Evolutionary conservation across 2,113 vertebrate species (phyloP).

Genomic region (Mustelus asterias): DNA sequence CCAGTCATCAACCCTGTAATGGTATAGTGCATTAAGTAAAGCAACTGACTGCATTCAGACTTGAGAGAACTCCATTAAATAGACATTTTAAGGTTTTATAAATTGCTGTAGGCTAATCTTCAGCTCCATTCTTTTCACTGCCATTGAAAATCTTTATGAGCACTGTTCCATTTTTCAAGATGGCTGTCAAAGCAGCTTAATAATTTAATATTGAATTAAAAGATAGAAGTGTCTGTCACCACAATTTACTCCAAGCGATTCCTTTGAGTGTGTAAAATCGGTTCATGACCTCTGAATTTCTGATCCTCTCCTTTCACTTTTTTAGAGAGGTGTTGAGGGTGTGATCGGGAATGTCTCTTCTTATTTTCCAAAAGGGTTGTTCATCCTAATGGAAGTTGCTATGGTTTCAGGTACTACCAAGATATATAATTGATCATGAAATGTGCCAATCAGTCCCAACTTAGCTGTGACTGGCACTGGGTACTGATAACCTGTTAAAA

Average conservation of each 20-base stretch:
- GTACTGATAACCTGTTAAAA: neutral
- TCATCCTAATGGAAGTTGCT: neutral
- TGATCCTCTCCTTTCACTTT: neutral
- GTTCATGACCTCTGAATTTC: neutral
- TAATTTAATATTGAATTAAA: slow-evolving; percentile 13
- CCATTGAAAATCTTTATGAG: neutral
- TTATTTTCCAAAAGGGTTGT: neutral
- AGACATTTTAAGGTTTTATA: slow-evolving; percentile 23
- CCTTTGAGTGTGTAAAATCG: neutral
- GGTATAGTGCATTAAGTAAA: slow-evolving; percentile 12
- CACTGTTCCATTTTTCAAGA: neutral
- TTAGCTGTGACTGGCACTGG: neutral
- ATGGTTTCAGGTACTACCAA: neutral
- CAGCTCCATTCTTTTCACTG: neutral
- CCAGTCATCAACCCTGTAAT: slow-evolving; percentile 13
- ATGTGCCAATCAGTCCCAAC: too few species aligned
- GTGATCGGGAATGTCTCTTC: neutral
- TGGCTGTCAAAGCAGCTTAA: neutral
- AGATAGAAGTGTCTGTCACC: neutral
- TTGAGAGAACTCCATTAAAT: slow-evolving; percentile 21
- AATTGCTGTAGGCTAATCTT: slow-evolving; percentile 19
- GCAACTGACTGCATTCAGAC: neutral
- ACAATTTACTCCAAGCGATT: neutral
- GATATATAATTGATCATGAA: neutral
- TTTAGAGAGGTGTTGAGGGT: neutral